These are phyloP conservation scores for Cheirogaleus major DNA, from an alignment of 2,797 vertebrate species.

Conservation along the genomic window DNA sequence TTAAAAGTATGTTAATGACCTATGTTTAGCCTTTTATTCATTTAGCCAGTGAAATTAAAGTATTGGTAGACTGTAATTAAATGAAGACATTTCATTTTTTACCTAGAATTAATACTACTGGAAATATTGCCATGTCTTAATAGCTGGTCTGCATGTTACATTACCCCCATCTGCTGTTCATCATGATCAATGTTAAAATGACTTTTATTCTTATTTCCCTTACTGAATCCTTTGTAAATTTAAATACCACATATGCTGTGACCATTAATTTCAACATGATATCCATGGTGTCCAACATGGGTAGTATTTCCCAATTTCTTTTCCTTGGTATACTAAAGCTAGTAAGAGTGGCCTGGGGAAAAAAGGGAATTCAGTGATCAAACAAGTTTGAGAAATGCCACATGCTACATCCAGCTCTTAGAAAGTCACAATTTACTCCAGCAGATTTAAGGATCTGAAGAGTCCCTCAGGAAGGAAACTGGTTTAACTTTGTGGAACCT, in stretches of 20 bases:
- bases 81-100: constrained; percentile 12
- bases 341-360: not conserved
- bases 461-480: not conserved
- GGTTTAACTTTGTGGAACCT: not conserved
- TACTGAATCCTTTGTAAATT: not conserved
- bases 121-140: not conserved
- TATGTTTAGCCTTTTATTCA: constrained; percentile 41
- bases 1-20: constrained; percentile 63
- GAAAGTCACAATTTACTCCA: not conserved
- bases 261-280: not conserved
- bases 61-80: constrained; percentile 55
- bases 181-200: not conserved
- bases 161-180: constrained; percentile 85
- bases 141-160: constrained; percentile 41
- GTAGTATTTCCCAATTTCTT: not conserved
- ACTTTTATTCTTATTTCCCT: not conserved
- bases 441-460: not conserved
- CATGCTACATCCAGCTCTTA: not conserved
- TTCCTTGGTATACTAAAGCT: not conserved
- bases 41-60: constrained; percentile 72
- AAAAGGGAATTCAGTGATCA: not conserved
- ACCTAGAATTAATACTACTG: constrained; percentile 46
- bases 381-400: not conserved
- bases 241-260: not conserved
- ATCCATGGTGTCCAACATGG: not conserved